These are phyloP conservation scores for Cnemophilus loriae DNA, from an alignment of 2,113 vertebrate genomes.

Conservation along the genomic window DNA sequence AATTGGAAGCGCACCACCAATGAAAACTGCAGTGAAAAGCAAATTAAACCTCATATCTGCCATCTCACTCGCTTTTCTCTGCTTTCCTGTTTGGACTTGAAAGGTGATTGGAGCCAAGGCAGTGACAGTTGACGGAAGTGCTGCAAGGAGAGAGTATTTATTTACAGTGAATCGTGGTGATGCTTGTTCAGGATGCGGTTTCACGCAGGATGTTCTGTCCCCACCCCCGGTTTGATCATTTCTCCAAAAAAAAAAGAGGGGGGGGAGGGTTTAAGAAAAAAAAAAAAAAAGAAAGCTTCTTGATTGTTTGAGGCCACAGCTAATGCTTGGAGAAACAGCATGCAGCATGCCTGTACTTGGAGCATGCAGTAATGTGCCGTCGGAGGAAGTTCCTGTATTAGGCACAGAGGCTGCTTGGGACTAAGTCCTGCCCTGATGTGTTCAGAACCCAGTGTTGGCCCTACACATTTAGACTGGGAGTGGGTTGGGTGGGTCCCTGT, in stretches of 20 bases:
- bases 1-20: slow-evolving; percentile 82
- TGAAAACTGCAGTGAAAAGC: slow-evolving; percentile 89
- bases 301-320: slow-evolving; percentile 72
- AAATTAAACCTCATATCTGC: slow-evolving; percentile 95
- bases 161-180: slow-evolving; percentile 94
- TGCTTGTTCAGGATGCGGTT: slow-evolving; percentile 99
- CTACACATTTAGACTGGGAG: slow-evolving; percentile 27
- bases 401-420: slow-evolving; percentile 62
- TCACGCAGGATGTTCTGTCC: slow-evolving; percentile 93
- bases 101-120: slow-evolving; percentile 94
- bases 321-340: slow-evolving; percentile 68
- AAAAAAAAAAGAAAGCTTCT: slow-evolving; percentile 32
- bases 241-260: slow-evolving; percentile 62
- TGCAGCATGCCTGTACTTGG: slow-evolving; percentile 77
- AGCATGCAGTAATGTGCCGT: slow-evolving; percentile 52
- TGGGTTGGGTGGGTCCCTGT: background rate
- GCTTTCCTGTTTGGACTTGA: slow-evolving; percentile 99
- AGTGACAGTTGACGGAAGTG: slow-evolving; percentile 96
- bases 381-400: slow-evolving; percentile 72
- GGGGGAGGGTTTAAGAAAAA: background rate
- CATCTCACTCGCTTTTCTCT: slow-evolving; percentile 88
- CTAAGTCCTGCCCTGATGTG: slow-evolving; percentile 58
- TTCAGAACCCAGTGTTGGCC: slow-evolving; percentile 15
- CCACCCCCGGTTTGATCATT: slow-evolving; percentile 83
- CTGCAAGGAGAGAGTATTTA: slow-evolving; percentile 93